Base-by-base conservation (phyloP, 2,888 invertebrate genomes). In the Heliconius hortense region DNA sequence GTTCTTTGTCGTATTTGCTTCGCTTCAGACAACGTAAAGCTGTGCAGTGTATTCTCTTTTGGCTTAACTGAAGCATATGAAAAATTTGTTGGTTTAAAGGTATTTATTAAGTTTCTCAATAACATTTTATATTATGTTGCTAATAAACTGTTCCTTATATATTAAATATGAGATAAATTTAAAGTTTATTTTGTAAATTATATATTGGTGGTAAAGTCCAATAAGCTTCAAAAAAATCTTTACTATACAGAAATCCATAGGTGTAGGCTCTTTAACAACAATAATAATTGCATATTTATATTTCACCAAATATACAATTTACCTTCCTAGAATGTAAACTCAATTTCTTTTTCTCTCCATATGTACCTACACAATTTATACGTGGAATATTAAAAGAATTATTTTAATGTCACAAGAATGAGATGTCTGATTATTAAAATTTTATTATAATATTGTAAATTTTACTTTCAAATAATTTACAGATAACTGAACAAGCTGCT, bases 1-100 rank as follows among this genome's bases (percentile, higher is more conserved):
- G 62, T 86, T 63, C 88, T 87, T 1, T 92, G 89, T 70, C 86
- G 88, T 21, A 79, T 86, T 75, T 93, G 93, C 78, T 84, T 93
- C n/a, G 85, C 85, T 5, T 89, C 88, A 11, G 86, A 86, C 8
- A 78, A 87, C 31, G 77, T 86, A 1, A 90, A 88, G 79, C 78
- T 93, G 5, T 88, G 84, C 78, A 84, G 89, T 78, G 84, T 92
- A 79, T 83, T 81, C 62, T 82, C 85, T 78, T 84, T 84, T 74
- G 81, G 83, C 48, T 80, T 92, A 4, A 82, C 84, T 76, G 79
- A 82, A 21, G 79, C 85, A 0, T 92, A 86, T 72, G 86, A 89
- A 82, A 82, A 78, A 73, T 73, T 92, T 1, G 88, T 87, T 64
- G 91, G 90, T 53, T 77, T 76, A 24, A 81, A 84, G 80, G 92